Evolutionary conservation across 1,140 invertebrate species (phyloP), one percentile per base, ranked within the genome.

Genomic region (Lutraria rhynchaena): DNA sequence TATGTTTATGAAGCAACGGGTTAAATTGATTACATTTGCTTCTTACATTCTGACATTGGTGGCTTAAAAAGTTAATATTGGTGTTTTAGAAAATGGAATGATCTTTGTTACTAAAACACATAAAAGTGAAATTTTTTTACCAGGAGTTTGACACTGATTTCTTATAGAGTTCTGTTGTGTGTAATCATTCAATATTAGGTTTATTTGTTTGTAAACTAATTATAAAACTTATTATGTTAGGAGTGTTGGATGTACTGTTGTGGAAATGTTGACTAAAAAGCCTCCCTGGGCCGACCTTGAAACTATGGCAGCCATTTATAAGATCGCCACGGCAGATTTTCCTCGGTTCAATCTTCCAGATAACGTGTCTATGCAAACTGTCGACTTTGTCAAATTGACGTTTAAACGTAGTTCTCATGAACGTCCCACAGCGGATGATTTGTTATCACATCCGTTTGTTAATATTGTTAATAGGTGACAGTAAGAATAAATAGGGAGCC

Each of bases 211-310:
- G 15, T 41, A 41, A 15, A 41, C 15, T 7, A 7, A 41, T 41
- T 41, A 41, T 41, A 7, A 41, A 41, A 41, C 37, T 15, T 15
- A 7, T 41, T 41, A 15, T 41, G 5, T 41, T 88, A 92, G 92
- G 92, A 92, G 91, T 84, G 81, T 92, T 24, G 92, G 91, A 35
- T 91, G 91, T 82, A 92, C 92, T 9, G 82, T 92, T 24, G 92
- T 92, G 37, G 92, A 92, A 82, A 92, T 92, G 90, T 65, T 92
- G 19, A 92, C 91, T 0, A 85, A 83, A 46, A 89, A 88, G 80
- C 92, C 91, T 49, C 92, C 92, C 2, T 92, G 89, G 86, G 81
- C 87, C 15, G 90, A 92, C 15, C 89, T 89, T 37, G 91, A 92
- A 86, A 84, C 89, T 9, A 90, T 92, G 86, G 90, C 91, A 24